These are phyloP conservation scores for Agriopis leucophaearia DNA, from an alignment of 2,888 invertebrate genomes.

Conservation along the genomic window DNA sequence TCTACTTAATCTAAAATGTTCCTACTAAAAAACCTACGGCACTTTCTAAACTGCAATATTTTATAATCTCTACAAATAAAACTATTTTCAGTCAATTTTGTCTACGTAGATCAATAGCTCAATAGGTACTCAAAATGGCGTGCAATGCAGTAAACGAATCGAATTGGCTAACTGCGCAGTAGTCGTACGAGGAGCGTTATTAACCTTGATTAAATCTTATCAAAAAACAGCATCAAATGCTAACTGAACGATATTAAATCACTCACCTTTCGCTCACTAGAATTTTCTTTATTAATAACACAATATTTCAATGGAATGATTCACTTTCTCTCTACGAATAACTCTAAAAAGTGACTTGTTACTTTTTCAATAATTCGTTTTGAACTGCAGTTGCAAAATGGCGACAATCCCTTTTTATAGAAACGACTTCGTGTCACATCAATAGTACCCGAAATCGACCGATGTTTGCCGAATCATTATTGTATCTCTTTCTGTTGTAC, in stretches of 20 bases:
- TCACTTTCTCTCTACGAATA: slow-evolving; percentile 42
- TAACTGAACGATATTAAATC: slow-evolving; percentile 3
- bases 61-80: too few species aligned
- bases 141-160: background rate
- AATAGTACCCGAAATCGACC: slow-evolving; percentile 42
- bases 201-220: too few species aligned
- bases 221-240: background rate
- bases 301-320: slow-evolving; percentile 38
- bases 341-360: slow-evolving; percentile 48
- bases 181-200: too few species aligned
- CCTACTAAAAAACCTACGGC: too few species aligned
- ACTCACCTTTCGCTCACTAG: slow-evolving; percentile 44
- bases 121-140: slow-evolving; percentile 33
- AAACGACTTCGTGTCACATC: slow-evolving; percentile 39
- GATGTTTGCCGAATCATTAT: slow-evolving; percentile 30
- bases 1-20: too few species aligned
- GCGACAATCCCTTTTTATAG: slow-evolving; percentile 41
- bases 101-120: background rate
- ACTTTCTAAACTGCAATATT: too few species aligned
- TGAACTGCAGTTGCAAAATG: slow-evolving; percentile 44
- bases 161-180: slow-evolving; percentile 14
- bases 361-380: slow-evolving; percentile 47
- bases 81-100: background rate
- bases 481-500: slow-evolving; percentile 31
- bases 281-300: slow-evolving; percentile 41